Percentiles rank a stretch among this genome's conserved stretches.
These are phyloP conservation scores for Chymomyza caudatula DNA, from an alignment of 2,888 invertebrate species.

Conservation along the genomic window DNA sequence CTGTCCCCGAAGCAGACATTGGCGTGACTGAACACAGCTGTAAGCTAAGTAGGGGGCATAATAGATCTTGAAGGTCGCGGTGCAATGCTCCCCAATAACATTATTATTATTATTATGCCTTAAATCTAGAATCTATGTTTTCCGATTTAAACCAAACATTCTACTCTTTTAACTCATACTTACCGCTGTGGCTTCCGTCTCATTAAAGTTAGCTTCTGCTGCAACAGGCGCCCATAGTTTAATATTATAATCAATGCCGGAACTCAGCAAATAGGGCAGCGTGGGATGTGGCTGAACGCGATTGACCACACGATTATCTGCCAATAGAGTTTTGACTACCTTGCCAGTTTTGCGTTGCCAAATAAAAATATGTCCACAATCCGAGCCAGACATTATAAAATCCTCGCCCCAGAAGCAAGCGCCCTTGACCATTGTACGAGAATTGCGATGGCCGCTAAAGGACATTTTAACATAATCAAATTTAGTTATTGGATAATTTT, in stretches of 20 bases:
- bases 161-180: conserved; percentile 12
- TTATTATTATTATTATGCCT: no score
- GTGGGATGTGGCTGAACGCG: conserved; percentile 91
- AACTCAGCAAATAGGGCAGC: conserved; percentile 86
- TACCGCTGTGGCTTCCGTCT: conserved; percentile 81
- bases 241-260: conserved; percentile 93
- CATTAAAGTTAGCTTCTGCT: conserved; percentile 82
- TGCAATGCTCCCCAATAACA: no score
- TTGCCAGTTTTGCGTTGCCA: conserved; percentile 87
- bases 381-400: conserved; percentile 91
- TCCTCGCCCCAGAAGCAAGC: conserved; percentile 90
- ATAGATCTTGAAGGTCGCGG: no score
- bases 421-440: conserved; percentile 90
- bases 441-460: conserved; percentile 89
- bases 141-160: no score
- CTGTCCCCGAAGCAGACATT: no score
- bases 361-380: conserved; percentile 91
- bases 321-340: conserved; percentile 86
- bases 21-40: no score
- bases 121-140: no score
- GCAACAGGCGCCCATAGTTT: conserved; percentile 89
- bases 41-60: no score
- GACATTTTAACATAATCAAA: conserved; percentile 81
- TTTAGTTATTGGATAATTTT: conserved; percentile 43
- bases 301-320: conserved; percentile 90